A percentile compares a stretch with the other conserved stretches of the same genome.
phyloP scores from a whole-genome alignment of 2,797 vertebrate genomes.

The Pangasius mekongensis region DNA sequence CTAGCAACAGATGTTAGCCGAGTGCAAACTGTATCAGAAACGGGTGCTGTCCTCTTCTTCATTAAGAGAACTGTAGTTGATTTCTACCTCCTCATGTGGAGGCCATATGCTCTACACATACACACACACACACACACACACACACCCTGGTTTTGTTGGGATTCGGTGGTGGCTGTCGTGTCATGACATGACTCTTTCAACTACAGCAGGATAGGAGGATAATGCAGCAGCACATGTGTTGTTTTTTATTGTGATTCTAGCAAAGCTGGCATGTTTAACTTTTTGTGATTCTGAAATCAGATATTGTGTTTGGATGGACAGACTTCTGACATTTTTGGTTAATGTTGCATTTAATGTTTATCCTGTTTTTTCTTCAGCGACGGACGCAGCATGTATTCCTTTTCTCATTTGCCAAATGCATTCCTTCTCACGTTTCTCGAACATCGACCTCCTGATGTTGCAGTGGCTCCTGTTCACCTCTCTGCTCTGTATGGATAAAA shows the following conservation, averaged over 20 bases:
- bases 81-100: slow-evolving; percentile 65
- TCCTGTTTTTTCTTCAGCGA: slow-evolving; percentile 9
- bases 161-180: not conserved
- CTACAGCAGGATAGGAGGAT: not conserved
- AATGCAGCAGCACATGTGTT: not conserved
- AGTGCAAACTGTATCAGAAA: not conserved
- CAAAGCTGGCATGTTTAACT: not conserved
- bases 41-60: slow-evolving; percentile 44
- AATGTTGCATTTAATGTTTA: slow-evolving; percentile 1
- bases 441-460: not conserved
- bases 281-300: slow-evolving; percentile 4
- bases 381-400: not conserved
- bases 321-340: slow-evolving; percentile 10
- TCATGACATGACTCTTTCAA: slow-evolving; percentile 14
- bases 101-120: slow-evolving; percentile 63
- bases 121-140: not conserved
- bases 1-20: not conserved
- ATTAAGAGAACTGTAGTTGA: slow-evolving; percentile 58
- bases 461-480: not conserved
- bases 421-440: slow-evolving; percentile 4
- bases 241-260: slow-evolving; percentile 1
- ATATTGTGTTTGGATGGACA: slow-evolving; percentile 10
- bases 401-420: not conserved
- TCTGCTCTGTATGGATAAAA: not conserved
- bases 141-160: not conserved